phyloP scores from a whole-genome alignment of 2,113 vertebrate species.

The Leptosomus discolor region DNA sequence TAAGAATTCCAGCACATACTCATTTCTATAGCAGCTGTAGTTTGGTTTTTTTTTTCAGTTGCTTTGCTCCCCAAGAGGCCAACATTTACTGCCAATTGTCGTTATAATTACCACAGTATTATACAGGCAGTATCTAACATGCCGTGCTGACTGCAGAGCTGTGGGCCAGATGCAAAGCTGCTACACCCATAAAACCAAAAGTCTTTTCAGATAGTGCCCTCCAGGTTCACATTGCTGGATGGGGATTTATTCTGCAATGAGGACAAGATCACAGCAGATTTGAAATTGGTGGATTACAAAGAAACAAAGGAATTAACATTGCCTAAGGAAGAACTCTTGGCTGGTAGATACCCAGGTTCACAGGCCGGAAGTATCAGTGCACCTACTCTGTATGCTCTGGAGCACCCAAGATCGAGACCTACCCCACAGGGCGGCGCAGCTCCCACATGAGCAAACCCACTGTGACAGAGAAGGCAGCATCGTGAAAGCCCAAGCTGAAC shows the following conservation, averaged over 20 bases:
- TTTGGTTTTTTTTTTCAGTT: neutral
- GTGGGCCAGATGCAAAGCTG: neutral
- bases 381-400: neutral
- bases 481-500: neutral
- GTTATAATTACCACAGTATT: neutral
- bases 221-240: neutral
- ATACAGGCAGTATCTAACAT: neutral
- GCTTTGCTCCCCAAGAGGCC: neutral
- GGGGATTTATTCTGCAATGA: neutral
- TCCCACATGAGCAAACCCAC: neutral
- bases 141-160: neutral
- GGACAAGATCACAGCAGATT: neutral
- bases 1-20: neutral
- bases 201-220: neutral
- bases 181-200: neutral
- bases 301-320: neutral
- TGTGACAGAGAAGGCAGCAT: neutral
- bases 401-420: neutral
- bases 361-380: neutral
- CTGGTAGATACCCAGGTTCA: neutral
- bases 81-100: neutral
- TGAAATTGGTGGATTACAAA: neutral
- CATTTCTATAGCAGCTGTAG: neutral
- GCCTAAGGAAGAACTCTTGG: neutral
- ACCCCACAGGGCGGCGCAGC: neutral